phyloP scores from a whole-genome alignment of 2,888 invertebrate species.

The Perizoma affinitatum region DNA sequence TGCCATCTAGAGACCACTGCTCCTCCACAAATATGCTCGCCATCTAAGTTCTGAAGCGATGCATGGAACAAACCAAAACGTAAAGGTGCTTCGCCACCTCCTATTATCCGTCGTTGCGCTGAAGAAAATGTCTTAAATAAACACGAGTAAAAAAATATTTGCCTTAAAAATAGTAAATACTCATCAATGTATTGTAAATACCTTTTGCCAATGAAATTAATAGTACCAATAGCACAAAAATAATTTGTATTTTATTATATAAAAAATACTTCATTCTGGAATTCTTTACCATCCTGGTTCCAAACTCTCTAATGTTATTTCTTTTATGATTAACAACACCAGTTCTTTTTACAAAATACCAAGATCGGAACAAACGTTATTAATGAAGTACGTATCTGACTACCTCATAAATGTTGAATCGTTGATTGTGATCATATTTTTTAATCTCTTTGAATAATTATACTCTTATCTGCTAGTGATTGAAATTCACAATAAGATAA shows the following conservation, averaged over 20 bases:
- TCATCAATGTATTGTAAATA: not conserved
- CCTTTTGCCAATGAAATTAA: too few species aligned
- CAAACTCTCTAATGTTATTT: not conserved
- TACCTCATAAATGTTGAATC: too few species aligned
- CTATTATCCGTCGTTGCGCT: conserved; percentile 58
- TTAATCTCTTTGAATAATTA: not conserved
- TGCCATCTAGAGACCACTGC: conserved; percentile 64
- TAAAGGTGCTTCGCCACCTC: conserved; percentile 61
- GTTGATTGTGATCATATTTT: not conserved
- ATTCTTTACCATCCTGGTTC: not conserved
- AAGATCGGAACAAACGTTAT: not conserved
- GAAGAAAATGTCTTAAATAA: conserved; percentile 30
- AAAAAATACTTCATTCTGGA: not conserved
- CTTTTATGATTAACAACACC: too few species aligned
- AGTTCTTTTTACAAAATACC: not conserved
- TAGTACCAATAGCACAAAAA: too few species aligned
- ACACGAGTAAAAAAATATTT: not conserved
- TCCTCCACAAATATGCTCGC: conserved; percentile 73
- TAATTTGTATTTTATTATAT: too few species aligned
- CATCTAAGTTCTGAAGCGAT: conserved; percentile 69
- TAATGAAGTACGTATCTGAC: not conserved
- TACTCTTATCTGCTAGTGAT: not conserved
- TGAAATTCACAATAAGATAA: not conserved
- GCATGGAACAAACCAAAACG: conserved; percentile 65
- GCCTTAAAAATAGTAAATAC: too few species aligned